Percentiles rank a stretch among this genome's conserved stretches.
phyloP scores from a whole-genome alignment of 2,888 invertebrate genomes.

The Chaetogeoica ovagalla region DNA sequence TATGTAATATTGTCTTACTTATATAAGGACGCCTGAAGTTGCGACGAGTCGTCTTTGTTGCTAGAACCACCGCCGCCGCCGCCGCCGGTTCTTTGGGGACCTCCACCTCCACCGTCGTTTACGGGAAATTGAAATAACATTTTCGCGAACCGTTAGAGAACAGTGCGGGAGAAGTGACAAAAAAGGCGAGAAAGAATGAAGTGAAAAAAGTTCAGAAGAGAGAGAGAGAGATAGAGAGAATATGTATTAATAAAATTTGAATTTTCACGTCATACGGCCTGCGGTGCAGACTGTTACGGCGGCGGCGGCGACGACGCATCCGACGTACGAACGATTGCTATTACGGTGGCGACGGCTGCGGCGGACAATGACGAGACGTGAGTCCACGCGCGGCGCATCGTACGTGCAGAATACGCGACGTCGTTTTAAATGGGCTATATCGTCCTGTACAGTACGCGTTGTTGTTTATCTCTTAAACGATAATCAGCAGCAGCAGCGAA shows the following conservation, averaged over 20 bases:
- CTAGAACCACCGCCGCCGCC: conserved; percentile 12
- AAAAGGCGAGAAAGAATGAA: too few species aligned
- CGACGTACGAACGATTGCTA: not conserved
- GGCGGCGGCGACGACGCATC: not conserved
- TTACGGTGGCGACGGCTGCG: not conserved
- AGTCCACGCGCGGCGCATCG: not conserved
- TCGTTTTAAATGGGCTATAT: too few species aligned
- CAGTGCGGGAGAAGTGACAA: too few species aligned
- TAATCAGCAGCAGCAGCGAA: too few species aligned
- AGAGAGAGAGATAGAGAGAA: not conserved
- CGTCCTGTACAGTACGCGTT: too few species aligned
- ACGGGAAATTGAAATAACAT: conserved; percentile 50
- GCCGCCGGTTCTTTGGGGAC: conserved; percentile 35
- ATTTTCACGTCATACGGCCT: too few species aligned
- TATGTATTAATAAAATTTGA: too few species aligned
- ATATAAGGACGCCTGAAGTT: conserved; percentile 39
- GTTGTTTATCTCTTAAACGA: too few species aligned
- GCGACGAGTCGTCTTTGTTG: conserved; percentile 41
- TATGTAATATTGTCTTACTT: conserved; percentile 26
- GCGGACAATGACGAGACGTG: too few species aligned
- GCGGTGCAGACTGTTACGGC: too few species aligned
- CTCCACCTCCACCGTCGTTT: conserved; percentile 42
- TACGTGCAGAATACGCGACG: not conserved
- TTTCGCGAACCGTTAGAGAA: not conserved
- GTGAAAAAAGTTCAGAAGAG: not conserved